Base-by-base conservation (phyloP, 2,113 vertebrate genomes). In the Parotia lawesii region DNA sequence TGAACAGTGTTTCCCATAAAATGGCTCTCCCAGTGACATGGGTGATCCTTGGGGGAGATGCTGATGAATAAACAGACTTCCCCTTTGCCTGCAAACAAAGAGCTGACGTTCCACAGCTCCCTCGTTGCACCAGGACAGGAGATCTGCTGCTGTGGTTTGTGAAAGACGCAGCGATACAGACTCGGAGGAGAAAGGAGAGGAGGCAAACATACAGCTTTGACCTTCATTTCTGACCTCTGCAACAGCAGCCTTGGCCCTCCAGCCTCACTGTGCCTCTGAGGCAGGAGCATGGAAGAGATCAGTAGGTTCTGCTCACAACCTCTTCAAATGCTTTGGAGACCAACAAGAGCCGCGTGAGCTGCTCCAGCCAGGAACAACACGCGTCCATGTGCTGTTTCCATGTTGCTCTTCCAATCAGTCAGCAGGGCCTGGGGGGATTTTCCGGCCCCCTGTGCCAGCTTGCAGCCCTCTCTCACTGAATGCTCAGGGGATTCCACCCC, bases 361-460 rank as follows among this genome's bases (percentile, higher is more conserved):
- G 44, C 66, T 45, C 61, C 28, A 85, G 45, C 33, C 64, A 78
- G 76, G 37, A 89, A 7, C 18, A 57, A 16, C 3, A 3, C 0
- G 1, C 18, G 17, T 53, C 57, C 3, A 0, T 29, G 45, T 0
- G 4, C 37, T 67, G 16, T 62, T 77, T 27, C 56, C 29, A 27
- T 27, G 51, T 31, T 25, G 23, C 35, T 60, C 2, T 51, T 87
- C 73, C 77, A 65, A 4, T n/a, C 31, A 58, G 50, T 20, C 47
- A 70, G 42, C 24, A 69, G 50, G 27, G 31, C 64, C 33, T 11
- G 45, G 25, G 21, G 27, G 8, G 12, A 19, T 38, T 48, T 71
- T 15, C 61, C 85, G 65, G 6, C 24, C 51, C 69, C 10, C 6
- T 21, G n/a, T 50, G 31, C 45, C 60, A 75, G 14, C 47, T 44